Conservation (phyloP, 2,797 vertebrate genomes). For the Fundulus diaphanus region DNA sequence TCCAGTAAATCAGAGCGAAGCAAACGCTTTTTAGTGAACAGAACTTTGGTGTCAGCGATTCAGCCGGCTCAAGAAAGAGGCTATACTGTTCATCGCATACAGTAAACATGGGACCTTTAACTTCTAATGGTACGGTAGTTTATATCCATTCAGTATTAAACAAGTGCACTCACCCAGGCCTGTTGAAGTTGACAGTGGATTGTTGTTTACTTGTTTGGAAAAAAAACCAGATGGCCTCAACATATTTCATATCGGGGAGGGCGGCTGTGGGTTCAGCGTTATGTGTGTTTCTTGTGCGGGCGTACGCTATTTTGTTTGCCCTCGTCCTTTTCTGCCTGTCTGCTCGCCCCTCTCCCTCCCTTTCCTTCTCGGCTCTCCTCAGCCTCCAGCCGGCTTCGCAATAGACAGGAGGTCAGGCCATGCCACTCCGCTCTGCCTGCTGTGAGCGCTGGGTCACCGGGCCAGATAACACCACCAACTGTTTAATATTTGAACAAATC, state of each 20-base stretch:
- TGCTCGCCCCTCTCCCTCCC: slow-evolving; percentile 62
- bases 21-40: slow-evolving; percentile 12
- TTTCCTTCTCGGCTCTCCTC: slow-evolving; percentile 66
- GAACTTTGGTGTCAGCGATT: background rate
- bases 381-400: slow-evolving; percentile 70
- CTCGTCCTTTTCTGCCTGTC: slow-evolving; percentile 78
- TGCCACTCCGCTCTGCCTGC: slow-evolving; percentile 77
- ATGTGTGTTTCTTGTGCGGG: slow-evolving; percentile 66
- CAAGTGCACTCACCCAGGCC: slow-evolving; percentile 48
- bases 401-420: slow-evolving; percentile 80
- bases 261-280: slow-evolving; percentile 68
- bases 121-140: slow-evolving; percentile 48
- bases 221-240: slow-evolving; percentile 77
- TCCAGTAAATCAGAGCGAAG: background rate
- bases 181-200: slow-evolving; percentile 72
- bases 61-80: background rate
- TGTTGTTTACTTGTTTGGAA: slow-evolving; percentile 76
- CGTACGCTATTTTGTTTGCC: slow-evolving; percentile 75
- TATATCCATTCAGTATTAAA: slow-evolving; percentile 62
- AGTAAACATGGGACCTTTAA: slow-evolving; percentile 53
- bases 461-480: slow-evolving; percentile 80
- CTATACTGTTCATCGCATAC: slow-evolving; percentile 25
- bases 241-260: slow-evolving; percentile 73
- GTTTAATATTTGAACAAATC: slow-evolving; percentile 80
- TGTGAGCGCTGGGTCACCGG: slow-evolving; percentile 76